These are phyloP conservation scores for Anisognathus igniventris DNA, from an alignment of 2,797 vertebrate species.

Conservation along the genomic window DNA sequence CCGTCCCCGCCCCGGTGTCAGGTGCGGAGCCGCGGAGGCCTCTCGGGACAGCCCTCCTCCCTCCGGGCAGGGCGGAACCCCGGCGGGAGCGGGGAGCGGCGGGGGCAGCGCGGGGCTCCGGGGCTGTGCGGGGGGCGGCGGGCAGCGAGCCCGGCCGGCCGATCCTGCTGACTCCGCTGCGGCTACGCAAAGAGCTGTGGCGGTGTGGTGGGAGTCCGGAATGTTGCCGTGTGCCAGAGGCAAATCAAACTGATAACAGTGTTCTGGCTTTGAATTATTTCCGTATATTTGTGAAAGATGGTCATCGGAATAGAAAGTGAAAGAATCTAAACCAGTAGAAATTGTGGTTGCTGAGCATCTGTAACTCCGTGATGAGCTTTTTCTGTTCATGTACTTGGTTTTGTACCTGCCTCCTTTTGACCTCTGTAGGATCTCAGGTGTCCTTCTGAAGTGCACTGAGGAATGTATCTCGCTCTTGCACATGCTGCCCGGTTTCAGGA, in stretches of 20 bases:
- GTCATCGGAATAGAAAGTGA: neutral
- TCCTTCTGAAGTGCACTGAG: neutral
- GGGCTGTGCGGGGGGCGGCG: neutral
- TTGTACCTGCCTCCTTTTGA: neutral
- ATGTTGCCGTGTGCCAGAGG: neutral
- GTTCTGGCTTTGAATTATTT: accelerated
- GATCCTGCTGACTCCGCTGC: neutral
- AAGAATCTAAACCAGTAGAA: neutral
- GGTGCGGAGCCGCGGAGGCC: neutral
- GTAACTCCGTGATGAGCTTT: neutral
- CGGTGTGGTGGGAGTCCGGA: accelerated
- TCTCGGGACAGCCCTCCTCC: neutral
- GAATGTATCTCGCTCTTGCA: neutral
- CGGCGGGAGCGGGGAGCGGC: neutral
- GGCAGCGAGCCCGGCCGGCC: neutral
- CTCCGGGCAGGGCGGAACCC: neutral
- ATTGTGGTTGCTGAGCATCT: neutral
- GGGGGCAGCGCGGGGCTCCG: accelerated
- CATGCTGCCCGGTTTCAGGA: neutral
- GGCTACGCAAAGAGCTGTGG: accelerated
- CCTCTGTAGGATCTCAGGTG: neutral
- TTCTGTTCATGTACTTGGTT: neutral
- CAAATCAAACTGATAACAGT: accelerated
- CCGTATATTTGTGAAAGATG: accelerated
- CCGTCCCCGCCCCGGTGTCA: neutral